Percentiles rank a stretch among this genome's conserved stretches.
Conservation (phyloP, 2,888 invertebrate species). For the Agelastica alni region DNA sequence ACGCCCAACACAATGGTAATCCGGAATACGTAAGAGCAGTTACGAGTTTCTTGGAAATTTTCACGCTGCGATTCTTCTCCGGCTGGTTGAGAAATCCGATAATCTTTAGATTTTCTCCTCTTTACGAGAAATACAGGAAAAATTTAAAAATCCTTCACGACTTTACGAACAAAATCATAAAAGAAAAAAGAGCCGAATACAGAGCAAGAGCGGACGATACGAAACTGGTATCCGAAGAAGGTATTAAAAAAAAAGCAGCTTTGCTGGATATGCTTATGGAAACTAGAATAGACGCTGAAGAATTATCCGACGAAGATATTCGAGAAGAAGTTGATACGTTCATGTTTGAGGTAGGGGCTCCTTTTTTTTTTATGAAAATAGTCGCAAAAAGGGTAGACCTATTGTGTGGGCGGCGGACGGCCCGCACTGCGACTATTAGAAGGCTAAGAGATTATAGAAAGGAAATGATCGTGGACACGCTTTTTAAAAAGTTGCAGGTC, state of each 20-base stretch:
- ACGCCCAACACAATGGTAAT: slow-evolving; percentile 52
- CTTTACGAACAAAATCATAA: slow-evolving; percentile 63
- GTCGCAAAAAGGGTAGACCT: no score
- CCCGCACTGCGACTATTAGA: no score
- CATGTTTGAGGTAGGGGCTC: slow-evolving; percentile 59
- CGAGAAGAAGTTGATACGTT: slow-evolving; percentile 64
- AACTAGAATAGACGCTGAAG: slow-evolving; percentile 54
- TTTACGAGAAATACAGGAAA: slow-evolving; percentile 54
- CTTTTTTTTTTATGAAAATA: no score
- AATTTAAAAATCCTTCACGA: slow-evolving; percentile 59
- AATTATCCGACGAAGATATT: slow-evolving; percentile 58
- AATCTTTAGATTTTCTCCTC: slow-evolving; percentile 38
- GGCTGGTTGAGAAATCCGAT: slow-evolving; percentile 40
- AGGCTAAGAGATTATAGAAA: no score
- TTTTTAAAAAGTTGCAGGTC: no score
- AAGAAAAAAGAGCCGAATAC: slow-evolving; percentile 54
- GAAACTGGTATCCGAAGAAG: slow-evolving; percentile 30
- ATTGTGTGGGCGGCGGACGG: no score
- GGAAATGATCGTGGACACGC: no score
- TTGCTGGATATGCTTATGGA: slow-evolving; percentile 54
- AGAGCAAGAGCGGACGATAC: slow-evolving; percentile 24
- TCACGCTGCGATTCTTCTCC: slow-evolving; percentile 42
- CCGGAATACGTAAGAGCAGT: slow-evolving; percentile 58
- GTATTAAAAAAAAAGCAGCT: slow-evolving; percentile 40
- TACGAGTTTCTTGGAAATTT: slow-evolving; percentile 39